Conservation (phyloP, 2,797 vertebrate species). For the Poeciliopsis paucimaculata region DNA sequence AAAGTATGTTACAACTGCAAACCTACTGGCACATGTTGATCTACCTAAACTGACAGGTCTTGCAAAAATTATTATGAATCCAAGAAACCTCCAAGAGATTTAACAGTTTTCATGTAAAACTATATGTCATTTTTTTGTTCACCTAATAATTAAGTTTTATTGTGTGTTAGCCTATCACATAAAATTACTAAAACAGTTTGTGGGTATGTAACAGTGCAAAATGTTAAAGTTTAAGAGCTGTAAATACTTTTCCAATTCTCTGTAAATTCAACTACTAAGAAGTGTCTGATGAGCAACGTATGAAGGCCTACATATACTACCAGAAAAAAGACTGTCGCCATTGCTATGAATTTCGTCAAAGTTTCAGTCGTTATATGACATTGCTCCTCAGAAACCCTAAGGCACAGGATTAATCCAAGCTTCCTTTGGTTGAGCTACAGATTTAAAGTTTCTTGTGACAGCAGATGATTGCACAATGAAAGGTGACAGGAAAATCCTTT, state of each 20-base stretch:
- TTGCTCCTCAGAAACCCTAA: not conserved
- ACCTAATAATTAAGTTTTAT: not conserved
- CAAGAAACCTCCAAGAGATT: not conserved
- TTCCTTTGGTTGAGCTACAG: not conserved
- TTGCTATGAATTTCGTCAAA: not conserved
- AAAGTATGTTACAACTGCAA: not conserved
- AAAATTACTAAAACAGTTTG: not conserved
- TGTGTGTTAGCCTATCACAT: not conserved
- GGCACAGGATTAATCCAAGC: not conserved
- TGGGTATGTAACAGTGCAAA: not conserved
- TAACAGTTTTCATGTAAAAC: not conserved
- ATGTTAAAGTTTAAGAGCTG: not conserved
- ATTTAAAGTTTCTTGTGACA: slow-evolving; percentile 3
- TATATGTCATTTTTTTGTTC: not conserved
- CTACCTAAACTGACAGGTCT: not conserved
- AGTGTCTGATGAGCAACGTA: not conserved
- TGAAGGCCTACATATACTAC: not conserved
- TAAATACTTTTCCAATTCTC: not conserved
- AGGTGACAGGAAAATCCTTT: slow-evolving; percentile 11
- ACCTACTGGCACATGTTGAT: not conserved
- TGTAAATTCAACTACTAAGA: not conserved
- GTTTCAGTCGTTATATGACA: not conserved
- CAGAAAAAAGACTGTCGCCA: not conserved
- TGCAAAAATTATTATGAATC: not conserved
- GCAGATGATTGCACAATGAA: slow-evolving; percentile 20